These are phyloP conservation scores for Rhinella marina DNA, from an alignment of 2,797 vertebrate species.

Conservation along the genomic window DNA sequence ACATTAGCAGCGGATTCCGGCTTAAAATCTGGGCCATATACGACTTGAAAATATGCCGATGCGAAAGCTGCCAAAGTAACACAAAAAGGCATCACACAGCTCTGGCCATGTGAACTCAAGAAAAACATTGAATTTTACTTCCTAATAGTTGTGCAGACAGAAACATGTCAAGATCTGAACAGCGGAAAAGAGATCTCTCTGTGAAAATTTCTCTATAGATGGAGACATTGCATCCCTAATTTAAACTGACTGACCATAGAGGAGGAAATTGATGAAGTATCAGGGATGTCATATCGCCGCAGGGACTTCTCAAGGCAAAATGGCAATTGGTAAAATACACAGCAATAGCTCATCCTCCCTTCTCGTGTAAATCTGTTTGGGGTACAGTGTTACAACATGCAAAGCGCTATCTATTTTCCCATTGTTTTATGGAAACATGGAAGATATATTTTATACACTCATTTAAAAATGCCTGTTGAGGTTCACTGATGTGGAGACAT, in stretches of 20 bases:
- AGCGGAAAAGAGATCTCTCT: constrained; percentile 47
- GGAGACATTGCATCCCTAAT: constrained; percentile 63
- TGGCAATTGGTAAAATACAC: constrained; percentile 57
- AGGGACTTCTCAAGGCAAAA: constrained; percentile 67
- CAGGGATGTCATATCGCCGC: constrained; percentile 67
- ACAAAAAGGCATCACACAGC: constrained; percentile 25
- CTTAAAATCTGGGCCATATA: too few relatives aligned
- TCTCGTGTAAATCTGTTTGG: constrained; percentile 38
- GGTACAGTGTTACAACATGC: constrained; percentile 40
- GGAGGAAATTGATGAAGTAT: constrained; percentile 65
- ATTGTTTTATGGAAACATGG: not conserved
- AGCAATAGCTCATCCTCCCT: constrained; percentile 66
- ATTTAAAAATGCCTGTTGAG: not conserved
- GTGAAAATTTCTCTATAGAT: constrained; percentile 58
- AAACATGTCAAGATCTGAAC: constrained; percentile 36
- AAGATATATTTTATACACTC: not conserved
- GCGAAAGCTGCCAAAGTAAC: too few relatives aligned
- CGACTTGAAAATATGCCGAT: too few relatives aligned
- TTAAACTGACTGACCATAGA: constrained; percentile 62
- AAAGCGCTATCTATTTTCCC: not conserved
- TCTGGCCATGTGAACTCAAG: not conserved
- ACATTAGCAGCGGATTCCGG: too few relatives aligned
- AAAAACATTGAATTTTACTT: constrained; percentile 49
- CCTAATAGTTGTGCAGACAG: constrained; percentile 44
- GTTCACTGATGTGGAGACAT: not conserved